Evolutionary conservation across 2,113 vertebrate genomes (phyloP).

Genomic region (Trogon surrucura): DNA sequence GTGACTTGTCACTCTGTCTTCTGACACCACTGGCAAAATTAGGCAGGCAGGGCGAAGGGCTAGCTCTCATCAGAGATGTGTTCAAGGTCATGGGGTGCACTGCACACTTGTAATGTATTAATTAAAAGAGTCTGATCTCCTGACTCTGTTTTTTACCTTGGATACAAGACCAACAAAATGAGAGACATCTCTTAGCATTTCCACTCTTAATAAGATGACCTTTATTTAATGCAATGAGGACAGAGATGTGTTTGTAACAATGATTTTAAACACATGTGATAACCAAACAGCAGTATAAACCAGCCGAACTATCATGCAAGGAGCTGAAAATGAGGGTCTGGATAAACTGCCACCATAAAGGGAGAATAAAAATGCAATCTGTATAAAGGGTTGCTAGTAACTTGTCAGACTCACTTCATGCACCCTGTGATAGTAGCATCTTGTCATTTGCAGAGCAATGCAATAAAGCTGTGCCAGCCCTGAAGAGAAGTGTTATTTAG

Average conservation of each 20-base stretch:
- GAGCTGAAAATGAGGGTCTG: conserved; percentile 30
- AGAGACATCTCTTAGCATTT: not conserved
- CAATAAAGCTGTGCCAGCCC: not conserved
- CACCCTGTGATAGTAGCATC: not conserved
- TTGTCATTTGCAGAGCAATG: not conserved
- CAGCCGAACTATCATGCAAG: conserved; percentile 6
- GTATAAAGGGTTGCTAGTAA: conserved; percentile 20
- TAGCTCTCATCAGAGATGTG: not conserved
- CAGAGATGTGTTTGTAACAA: conserved; percentile 39
- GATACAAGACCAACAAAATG: not conserved
- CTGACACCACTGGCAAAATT: not conserved
- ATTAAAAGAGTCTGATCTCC: not conserved
- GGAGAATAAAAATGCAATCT: conserved; percentile 33
- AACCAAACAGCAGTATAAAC: not conserved
- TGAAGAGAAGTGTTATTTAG: not conserved
- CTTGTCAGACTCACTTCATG: conserved; percentile 23
- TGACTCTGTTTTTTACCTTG: not conserved
- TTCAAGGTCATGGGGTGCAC: not conserved
- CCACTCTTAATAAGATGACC: conserved; percentile 1
- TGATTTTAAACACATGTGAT: conserved; percentile 60
- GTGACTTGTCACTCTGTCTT: not conserved
- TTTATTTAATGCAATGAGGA: conserved; percentile 35
- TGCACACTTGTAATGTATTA: not conserved
- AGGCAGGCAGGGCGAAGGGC: not conserved
- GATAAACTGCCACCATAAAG: conserved; percentile 43